Base-by-base conservation (phyloP, 2,797 vertebrate genomes). In the Lithobates pipiens region DNA sequence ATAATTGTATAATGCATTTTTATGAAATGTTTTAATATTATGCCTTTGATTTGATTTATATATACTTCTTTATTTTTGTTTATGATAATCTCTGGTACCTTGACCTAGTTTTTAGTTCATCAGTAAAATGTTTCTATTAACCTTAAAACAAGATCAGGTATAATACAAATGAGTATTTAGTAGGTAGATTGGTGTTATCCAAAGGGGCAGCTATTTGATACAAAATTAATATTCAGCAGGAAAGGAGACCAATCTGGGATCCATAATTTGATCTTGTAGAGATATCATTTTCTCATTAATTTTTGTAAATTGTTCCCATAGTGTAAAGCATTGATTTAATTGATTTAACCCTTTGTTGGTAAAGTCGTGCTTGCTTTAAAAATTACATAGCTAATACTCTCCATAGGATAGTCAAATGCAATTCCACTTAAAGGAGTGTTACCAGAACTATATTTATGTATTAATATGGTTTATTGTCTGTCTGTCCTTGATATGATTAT, bases 281-380 rank as follows among this genome's bases (percentile, higher is more conserved):
- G 79, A 86, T 86, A 82, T 77, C 46, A 77, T 80, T 67, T 82
- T 82, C 85, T 86, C 85, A 86, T 86, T 86, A 82, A 61, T 67
- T 86, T 86, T 81, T 73, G 71, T 71, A 86, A 86, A 81, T 86
- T 80, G 72, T 86, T 75, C 78, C 72, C 65, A 80, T 57, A 63
- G 77, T 61, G 63, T 86, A 86, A 44, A 85, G 42, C 61, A 54
- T 39, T 57, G n/a, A 67, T 75, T 73, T 75, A 85, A 85, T 85
- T 80, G 72, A 75, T 75, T 80, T 80, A 85, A 85, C 84, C 71
- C 70, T 85, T 23, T 63, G 4, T 21, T 10, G 21, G 18, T 18
- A 73, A 36, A 10, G 3, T 16, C 29, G 67, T 65, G 25, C n/a
- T 77, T 34, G 74, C 73, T 57, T 81, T 81, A 81, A 72, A 71